Evolutionary conservation across 2,888 invertebrate genomes (phyloP).

Genomic region (Spisula solida): DNA sequence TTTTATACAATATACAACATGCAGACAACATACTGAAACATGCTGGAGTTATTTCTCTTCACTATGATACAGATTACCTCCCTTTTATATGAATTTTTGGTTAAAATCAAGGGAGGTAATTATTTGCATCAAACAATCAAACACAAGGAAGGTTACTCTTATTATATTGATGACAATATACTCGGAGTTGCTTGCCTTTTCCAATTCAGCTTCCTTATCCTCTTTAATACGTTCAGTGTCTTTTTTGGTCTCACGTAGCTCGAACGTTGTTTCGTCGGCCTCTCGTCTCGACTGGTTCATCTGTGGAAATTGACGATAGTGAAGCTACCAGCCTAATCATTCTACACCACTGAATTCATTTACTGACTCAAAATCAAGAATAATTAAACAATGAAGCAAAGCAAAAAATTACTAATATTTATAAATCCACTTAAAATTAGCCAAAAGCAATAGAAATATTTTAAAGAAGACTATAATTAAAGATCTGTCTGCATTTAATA

Average conservation of each 20-base stretch:
- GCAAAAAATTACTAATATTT: too few relatives aligned
- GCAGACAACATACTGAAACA: not conserved
- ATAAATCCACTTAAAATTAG: too few relatives aligned
- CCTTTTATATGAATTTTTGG: not conserved
- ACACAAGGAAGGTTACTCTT: conserved; percentile 30
- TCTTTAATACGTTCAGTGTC: conserved; percentile 79
- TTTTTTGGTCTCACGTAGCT: conserved; percentile 81
- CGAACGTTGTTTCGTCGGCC: conserved; percentile 82
- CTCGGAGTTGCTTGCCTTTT: conserved; percentile 80
- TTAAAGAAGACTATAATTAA: too few relatives aligned
- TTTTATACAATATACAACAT: not conserved
- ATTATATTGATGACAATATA: conserved; percentile 33
- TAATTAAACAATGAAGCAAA: too few relatives aligned
- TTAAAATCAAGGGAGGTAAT: conserved; percentile 35
- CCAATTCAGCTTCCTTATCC: conserved; percentile 84
- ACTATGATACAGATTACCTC: conserved; percentile 3
- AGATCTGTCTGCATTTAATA: too few relatives aligned
- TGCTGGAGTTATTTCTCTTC: not conserved
- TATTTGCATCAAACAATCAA: conserved; percentile 27
- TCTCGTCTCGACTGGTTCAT: conserved; percentile 84
- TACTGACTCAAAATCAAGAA: conserved; percentile 29
- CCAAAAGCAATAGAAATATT: too few relatives aligned
- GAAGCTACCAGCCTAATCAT: conserved; percentile 41
- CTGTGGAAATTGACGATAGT: conserved; percentile 64
- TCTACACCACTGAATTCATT: conserved; percentile 36